Conservation (phyloP, 2,888 invertebrate genomes). For the Pocota personata region DNA sequence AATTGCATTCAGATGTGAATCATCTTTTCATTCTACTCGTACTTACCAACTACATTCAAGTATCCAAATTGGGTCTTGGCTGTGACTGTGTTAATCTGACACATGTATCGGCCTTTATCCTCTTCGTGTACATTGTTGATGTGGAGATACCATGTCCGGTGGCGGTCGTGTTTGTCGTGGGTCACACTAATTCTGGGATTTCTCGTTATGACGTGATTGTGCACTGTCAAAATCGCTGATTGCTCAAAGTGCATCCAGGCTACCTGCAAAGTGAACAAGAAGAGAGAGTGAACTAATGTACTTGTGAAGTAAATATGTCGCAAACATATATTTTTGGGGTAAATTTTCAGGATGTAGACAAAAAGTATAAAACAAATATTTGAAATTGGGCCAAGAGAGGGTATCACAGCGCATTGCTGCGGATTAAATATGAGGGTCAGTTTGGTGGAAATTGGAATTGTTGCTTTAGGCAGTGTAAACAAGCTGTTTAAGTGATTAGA, state of each 20-base stretch:
- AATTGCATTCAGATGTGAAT: conserved; percentile 22
- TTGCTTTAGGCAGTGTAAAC: conserved; percentile 40
- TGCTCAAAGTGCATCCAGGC: conserved; percentile 98
- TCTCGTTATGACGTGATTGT: conserved; percentile 96
- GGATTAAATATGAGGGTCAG: conserved; percentile 15
- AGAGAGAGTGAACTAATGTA: not conserved
- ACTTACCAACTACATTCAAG: conserved; percentile 94
- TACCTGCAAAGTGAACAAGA: conserved; percentile 86
- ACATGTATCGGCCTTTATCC: conserved; percentile 96
- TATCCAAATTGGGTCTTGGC: conserved; percentile 97
- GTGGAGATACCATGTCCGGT: conserved; percentile 94
- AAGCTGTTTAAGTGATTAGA: conserved; percentile 65
- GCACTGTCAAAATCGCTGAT: conserved; percentile 95
- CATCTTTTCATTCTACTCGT: no score
- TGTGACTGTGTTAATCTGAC: conserved; percentile 95
- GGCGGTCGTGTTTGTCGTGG: conserved; percentile 93
- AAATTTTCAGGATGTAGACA: conserved; percentile 7
- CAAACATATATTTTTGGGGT: not conserved
- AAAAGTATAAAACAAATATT: conserved; percentile 55
- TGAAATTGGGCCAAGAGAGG: conserved; percentile 15
- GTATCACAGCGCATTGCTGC: not conserved
- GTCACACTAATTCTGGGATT: conserved; percentile 96
- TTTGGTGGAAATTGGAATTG: conserved; percentile 6
- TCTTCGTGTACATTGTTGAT: conserved; percentile 95
- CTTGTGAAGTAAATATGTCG: conserved; percentile 1